Evolutionary conservation across 2,888 invertebrate genomes (phyloP).

Genomic region (Cheilosia urbana): DNA sequence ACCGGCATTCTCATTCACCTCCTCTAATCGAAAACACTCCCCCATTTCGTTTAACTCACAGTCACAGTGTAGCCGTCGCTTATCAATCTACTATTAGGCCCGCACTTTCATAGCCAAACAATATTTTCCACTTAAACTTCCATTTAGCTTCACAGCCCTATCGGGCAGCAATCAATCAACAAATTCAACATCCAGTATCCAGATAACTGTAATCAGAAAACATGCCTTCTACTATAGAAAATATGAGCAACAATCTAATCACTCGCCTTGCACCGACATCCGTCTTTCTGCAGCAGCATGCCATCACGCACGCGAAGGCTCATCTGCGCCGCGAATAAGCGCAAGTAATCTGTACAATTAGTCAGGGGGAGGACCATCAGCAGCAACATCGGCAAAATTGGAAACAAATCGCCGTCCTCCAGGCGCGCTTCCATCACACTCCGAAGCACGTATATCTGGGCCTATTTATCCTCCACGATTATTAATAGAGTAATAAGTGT

Average conservation of each 20-base stretch:
- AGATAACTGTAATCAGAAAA: conserved; percentile 70
- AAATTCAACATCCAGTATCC: conserved; percentile 43
- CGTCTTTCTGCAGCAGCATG: conserved; percentile 54
- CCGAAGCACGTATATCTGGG: conserved; percentile 56
- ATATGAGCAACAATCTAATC: conserved; percentile 23
- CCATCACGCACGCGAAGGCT: conserved; percentile 64
- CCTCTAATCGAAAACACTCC: neutral
- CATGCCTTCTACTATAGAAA: neutral
- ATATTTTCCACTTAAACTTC: conserved; percentile 68
- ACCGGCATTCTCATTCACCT: no score
- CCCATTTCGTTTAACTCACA: neutral
- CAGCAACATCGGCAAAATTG: conserved; percentile 52
- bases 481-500: conserved; percentile 73
- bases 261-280: conserved; percentile 32
- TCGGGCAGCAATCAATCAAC: conserved; percentile 65
- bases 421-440: conserved; percentile 48
- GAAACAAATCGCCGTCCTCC: conserved; percentile 55
- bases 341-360: conserved; percentile 58
- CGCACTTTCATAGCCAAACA: conserved; percentile 43
- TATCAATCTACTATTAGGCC: conserved; percentile 30
- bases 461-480: conserved; percentile 68
- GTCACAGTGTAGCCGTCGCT: neutral
- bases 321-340: conserved; percentile 26
- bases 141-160: conserved; percentile 56
- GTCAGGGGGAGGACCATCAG: conserved; percentile 58